Evolutionary conservation across 2,888 invertebrate species (phyloP).

Genomic region (Dynastes tityus): DNA sequence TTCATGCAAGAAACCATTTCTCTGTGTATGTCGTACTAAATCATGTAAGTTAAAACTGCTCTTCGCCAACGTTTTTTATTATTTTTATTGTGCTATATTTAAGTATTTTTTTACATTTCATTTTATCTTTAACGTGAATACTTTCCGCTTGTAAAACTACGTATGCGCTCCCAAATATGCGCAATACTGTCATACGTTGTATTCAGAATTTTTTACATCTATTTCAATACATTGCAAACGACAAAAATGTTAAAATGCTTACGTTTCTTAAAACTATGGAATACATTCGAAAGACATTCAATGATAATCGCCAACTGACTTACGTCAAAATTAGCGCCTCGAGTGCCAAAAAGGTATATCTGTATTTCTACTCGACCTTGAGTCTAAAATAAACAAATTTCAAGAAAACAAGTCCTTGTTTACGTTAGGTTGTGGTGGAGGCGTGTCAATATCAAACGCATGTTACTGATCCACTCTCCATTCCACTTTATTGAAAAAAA

Average conservation of each 20-base stretch:
- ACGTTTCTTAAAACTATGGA: neutral
- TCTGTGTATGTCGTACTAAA: no score
- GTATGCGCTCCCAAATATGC: no score
- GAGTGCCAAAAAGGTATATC: constrained; percentile 31
- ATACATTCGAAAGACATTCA: constrained; percentile 11
- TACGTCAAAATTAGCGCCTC: constrained; percentile 34
- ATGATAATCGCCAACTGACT: constrained; percentile 23
- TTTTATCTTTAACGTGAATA: no score
- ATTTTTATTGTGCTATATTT: no score
- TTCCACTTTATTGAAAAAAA: neutral
- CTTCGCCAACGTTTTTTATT: no score
- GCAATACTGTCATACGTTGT: no score
- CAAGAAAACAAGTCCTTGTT: constrained; percentile 27
- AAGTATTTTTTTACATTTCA: no score
- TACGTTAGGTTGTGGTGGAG: neutral
- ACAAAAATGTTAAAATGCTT: neutral
- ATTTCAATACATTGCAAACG: no score
- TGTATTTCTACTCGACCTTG: constrained; percentile 20
- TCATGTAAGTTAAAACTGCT: no score
- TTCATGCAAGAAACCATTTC: no score
- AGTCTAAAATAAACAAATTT: constrained; percentile 36
- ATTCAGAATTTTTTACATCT: no score
- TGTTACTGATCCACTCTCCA: neutral
- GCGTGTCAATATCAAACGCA: neutral
- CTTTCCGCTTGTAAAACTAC: no score